Conservation (phyloP, 1,140 invertebrate species). For the Lanistes nyassanus region DNA sequence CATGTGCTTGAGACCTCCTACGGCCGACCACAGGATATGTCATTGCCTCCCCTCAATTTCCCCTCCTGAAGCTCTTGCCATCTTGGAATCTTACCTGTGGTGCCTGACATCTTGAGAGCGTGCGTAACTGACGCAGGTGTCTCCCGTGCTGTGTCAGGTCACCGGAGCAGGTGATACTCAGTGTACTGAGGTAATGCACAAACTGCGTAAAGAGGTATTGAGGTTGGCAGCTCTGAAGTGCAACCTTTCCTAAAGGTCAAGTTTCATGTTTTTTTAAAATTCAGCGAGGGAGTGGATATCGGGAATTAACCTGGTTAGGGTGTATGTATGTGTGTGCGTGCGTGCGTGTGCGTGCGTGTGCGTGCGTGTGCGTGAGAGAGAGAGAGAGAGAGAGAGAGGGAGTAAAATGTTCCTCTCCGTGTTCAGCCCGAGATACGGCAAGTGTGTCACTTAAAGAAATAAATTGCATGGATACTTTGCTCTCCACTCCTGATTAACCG, state of each 20-base stretch:
- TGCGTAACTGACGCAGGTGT: too few relatives aligned
- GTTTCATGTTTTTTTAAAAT: background rate
- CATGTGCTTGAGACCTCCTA: too few relatives aligned
- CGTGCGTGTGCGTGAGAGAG: too few relatives aligned
- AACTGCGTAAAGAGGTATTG: background rate
- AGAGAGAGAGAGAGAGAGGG: background rate
- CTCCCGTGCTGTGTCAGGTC: background rate
- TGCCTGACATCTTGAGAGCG: too few relatives aligned
- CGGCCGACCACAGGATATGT: too few relatives aligned
- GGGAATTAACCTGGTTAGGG: background rate
- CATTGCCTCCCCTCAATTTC: too few relatives aligned
- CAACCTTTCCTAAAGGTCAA: background rate
- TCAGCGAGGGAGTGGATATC: background rate
- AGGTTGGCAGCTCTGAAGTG: too few relatives aligned
- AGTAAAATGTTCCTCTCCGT: too few relatives aligned
- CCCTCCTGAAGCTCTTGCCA: too few relatives aligned
- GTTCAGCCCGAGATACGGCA: too few relatives aligned
- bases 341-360: slow-evolving; percentile 4
- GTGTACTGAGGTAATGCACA: background rate
- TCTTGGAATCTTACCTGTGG: too few relatives aligned
- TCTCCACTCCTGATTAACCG: background rate
- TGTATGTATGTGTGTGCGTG: slow-evolving; percentile 16
- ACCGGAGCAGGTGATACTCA: background rate
- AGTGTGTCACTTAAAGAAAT: too few relatives aligned
- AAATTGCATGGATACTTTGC: background rate